Evolutionary conservation across 2,113 vertebrate genomes (phyloP).

Genomic region (Crotalus helleri): DNA sequence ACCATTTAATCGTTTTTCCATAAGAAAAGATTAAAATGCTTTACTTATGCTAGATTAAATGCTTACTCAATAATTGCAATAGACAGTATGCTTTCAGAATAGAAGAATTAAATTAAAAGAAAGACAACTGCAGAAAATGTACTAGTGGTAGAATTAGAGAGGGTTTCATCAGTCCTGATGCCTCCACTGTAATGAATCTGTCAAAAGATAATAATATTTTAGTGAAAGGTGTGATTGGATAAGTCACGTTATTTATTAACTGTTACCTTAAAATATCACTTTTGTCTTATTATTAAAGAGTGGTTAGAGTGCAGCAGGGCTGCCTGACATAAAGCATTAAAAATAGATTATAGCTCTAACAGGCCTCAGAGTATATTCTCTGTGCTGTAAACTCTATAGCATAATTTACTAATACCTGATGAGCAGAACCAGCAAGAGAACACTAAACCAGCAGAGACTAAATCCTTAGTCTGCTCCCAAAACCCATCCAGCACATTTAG

Average conservation of each 20-base stretch:
- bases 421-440: slow-evolving; percentile 5
- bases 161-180: slow-evolving; percentile 71
- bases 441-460: slow-evolving; percentile 7
- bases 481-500: slow-evolving; percentile 34
- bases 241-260: slow-evolving; percentile 88
- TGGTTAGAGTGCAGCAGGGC: slow-evolving; percentile 69
- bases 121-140: slow-evolving; percentile 77
- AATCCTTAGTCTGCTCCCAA: neutral
- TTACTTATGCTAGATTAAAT: slow-evolving; percentile 76
- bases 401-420: slow-evolving; percentile 34
- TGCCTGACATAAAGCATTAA: slow-evolving; percentile 83
- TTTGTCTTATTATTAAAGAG: slow-evolving; percentile 79
- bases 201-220: slow-evolving; percentile 88
- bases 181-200: slow-evolving; percentile 88
- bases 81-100: slow-evolving; percentile 83
- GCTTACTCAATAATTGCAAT: slow-evolving; percentile 79
- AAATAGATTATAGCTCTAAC: slow-evolving; percentile 64
- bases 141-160: slow-evolving; percentile 78
- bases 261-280: slow-evolving; percentile 84
- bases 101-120: slow-evolving; percentile 84
- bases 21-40: slow-evolving; percentile 81
- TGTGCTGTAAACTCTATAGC: slow-evolving; percentile 15
- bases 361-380: slow-evolving; percentile 25
- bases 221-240: slow-evolving; percentile 82
- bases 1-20: slow-evolving; percentile 73